Evolutionary conservation across 2,888 invertebrate species (phyloP), one percentile per base, ranked within the genome.

Genomic region (Griposia aprilina): DNA sequence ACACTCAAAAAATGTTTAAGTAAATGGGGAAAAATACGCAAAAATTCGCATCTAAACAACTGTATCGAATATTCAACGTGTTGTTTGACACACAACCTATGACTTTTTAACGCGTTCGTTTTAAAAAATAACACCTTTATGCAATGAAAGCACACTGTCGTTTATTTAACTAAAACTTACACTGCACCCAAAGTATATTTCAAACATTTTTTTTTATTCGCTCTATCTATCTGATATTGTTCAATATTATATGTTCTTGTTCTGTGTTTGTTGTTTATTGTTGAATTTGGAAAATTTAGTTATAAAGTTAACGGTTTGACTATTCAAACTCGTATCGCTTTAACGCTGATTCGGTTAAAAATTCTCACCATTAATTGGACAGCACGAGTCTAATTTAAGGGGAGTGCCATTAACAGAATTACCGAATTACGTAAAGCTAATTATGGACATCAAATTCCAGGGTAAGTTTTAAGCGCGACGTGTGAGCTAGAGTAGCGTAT

Each of bases 361-460:
- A 92, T 91, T 90, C 84, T 82, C 81, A 78, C 90, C 88, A 91
- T 91, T 91, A 93, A 93, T 93, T 93, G 89, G 91, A 89, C 88
- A 91, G 90, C 90, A 87, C 84, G 88, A 90, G 87, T 90, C 90
- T 88, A 87, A 91, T 92, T 92, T 92, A 91, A 90, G 87, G 85
- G 83, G 89, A 93, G 91, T 91, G 87, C 90, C 90, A 90, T 94
- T 94, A 94, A 92, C 91, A 85, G 90, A 94, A 94, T 95, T 93
- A 92, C 91, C 88, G 80, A 93, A 93, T 93, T 92, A 93, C 91
- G 90, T 87, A 90, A 94, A 94, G 92, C 92, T 95, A 95, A 95
- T 95, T 95, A 94, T 92, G 87, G 91, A 93, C 93, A 93, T 94
- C 92, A 94, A 94, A 94, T 93, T 94, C 88, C 84, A 81, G 88